Evolutionary conservation across 2,797 vertebrate genomes (phyloP), one percentile per base, ranked within the genome.

Genomic region (Phylloscopus collybita): DNA sequence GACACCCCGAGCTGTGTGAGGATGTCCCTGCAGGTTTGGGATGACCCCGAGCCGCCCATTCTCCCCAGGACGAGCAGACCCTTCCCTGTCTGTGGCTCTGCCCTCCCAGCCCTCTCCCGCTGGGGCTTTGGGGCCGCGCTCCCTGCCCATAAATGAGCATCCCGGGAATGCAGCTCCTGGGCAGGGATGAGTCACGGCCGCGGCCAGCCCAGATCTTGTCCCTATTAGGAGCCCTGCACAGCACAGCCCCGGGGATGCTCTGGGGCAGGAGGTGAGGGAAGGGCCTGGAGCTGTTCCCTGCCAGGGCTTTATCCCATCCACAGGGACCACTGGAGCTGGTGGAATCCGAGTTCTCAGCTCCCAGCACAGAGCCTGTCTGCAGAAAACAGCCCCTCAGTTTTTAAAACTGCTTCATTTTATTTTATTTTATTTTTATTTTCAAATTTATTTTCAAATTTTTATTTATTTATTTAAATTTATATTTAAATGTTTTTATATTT

Each of bases 81-180:
- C n/a, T 47, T 25, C 50, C 38, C 27, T 47, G 2, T n/a, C 34
- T 1, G 0, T 25, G 62, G 18, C 74, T 87, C 30, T 79, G 62
- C 50, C 4, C 1, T 61, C 50, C 83, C 80, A 57, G 86, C 59
- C 26, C 1, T 47, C 13, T 67, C 73, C 49, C 2, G 0, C 17
- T 18, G 61, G 0, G 1, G 72, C 27, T 45, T 56, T 88, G 57
- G 70, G 91, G 51, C 38, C 1, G 8, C 3, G 56, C 54, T 44
- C 45, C 65, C 38, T 61, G 80, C 59, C 95, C 96, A 91, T 82
- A 82, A 96, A 92, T 82, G 94, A 59, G 22, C 80, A 53, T 71
- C 27, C 9, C 10, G 8, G 66, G 66, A 45, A 44, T 0, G 6
- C 17, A 8, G 84, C 45, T 85, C 23, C 79, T 49, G 64, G 27